Base-by-base conservation (phyloP, 2,888 invertebrate genomes). In the Drosophila falleni region DNA sequence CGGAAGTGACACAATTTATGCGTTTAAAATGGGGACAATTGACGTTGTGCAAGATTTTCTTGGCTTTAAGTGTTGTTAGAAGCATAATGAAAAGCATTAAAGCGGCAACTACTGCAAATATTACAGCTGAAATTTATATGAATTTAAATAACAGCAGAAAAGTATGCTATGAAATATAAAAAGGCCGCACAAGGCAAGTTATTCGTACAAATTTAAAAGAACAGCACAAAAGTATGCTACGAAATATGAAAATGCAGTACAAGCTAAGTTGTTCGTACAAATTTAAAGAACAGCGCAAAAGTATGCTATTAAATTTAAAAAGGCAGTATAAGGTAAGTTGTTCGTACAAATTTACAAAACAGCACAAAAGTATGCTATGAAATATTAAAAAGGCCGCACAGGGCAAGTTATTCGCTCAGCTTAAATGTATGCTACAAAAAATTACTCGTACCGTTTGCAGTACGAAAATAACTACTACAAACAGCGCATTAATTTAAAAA, bases 1-100 rank as follows among this genome's bases (percentile, higher is more conserved):
- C 81, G 89, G 89, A 85, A 85, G 74, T 78, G 89, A 75, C 87
- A 86, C 81, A 80, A 71, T 83, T 88, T 72, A 69, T 80, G 67
- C 63, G 23, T 44, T 55, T 41, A 71, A 71, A 83, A 88, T 56
- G 70, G 47, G 82, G 80, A 53, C 86, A 86, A 82, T 69, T 83
- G 65, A 41, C 66, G 54, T 47, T 31, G 49, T 41, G 33, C 41
- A 46, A 8, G 10, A 44, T 23, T 73, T 49, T 62, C 23, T 58
- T 19, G 9, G 46, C 19, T 35, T 69, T 51, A 58, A 70, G 74
- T 60, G 65, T 16, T 55, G 19, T 56, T 41, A 39, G 46, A 29
- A 39, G 74, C 35, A 56, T 63, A 76, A 74, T 69, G 49, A 65
- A 51, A 41, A 33, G 33, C 63, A 16, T 39, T 68, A 53, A 55